Conservation (phyloP, 2,888 invertebrate species). For the Choristoneura rosaceana region DNA sequence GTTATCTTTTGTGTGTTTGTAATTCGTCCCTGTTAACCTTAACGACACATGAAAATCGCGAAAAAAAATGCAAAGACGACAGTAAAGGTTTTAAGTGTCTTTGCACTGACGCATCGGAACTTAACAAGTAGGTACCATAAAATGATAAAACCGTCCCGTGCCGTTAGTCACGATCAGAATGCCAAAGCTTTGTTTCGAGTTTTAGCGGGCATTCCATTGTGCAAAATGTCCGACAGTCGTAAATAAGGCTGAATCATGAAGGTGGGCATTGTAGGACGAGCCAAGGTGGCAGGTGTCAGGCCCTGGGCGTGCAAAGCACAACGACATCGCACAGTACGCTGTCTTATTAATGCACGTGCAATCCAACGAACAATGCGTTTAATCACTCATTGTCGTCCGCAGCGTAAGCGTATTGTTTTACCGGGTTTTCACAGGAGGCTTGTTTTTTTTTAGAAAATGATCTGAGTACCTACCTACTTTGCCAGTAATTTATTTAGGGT, state of each 20-base stretch:
- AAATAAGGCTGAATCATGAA: constrained; percentile 57
- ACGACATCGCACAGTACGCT: constrained; percentile 39
- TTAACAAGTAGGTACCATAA: constrained; percentile 29
- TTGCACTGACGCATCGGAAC: constrained; percentile 30
- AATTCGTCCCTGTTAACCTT: no score
- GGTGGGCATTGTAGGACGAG: constrained; percentile 50
- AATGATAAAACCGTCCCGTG: constrained; percentile 34
- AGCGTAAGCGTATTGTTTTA: constrained; percentile 32
- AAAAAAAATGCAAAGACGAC: background rate
- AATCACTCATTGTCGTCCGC: constrained; percentile 33
- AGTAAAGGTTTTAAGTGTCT: background rate
- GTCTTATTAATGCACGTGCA: constrained; percentile 19
- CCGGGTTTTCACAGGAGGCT: constrained; percentile 18
- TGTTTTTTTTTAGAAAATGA: background rate
- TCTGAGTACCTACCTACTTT: background rate
- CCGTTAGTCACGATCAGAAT: constrained; percentile 36
- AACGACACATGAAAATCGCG: no score
- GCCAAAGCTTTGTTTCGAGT: constrained; percentile 48
- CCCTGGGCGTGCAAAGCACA: constrained; percentile 46
- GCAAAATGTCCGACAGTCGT: constrained; percentile 47
- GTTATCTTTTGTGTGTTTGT: no score
- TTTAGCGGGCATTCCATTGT: constrained; percentile 46
- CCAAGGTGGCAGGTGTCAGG: constrained; percentile 58
- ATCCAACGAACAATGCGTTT: constrained; percentile 32
- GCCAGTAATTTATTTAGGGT: no score